Conservation (phyloP, 2,113 vertebrate genomes). For the Antechinus flavipes region DNA sequence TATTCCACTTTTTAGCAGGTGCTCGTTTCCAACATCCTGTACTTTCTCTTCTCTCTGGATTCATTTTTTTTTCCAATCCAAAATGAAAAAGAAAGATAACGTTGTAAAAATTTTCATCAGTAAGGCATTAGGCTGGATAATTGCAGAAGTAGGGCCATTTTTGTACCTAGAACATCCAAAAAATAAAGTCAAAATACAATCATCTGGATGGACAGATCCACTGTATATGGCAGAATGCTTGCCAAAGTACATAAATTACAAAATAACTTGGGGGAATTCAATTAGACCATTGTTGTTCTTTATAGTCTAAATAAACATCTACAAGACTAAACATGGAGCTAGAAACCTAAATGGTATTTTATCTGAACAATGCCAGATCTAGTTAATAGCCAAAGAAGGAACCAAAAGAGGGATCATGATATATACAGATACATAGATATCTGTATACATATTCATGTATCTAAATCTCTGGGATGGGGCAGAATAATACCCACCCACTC, state of each 20-base stretch:
- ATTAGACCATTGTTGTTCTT: constrained; percentile 60
- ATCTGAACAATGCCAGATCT: constrained; percentile 54
- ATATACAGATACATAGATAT: constrained; percentile 3
- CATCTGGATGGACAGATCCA: constrained; percentile 54
- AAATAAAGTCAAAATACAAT: constrained; percentile 70
- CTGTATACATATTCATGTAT: neutral
- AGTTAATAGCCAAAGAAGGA: constrained; percentile 73
- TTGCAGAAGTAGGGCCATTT: constrained; percentile 88
- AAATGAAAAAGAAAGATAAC: constrained; percentile 82
- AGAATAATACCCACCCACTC: neutral
- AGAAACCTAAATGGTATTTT: constrained; percentile 73
- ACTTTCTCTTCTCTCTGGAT: constrained; percentile 85
- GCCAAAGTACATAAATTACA: constrained; percentile 51
- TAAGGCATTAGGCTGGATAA: constrained; percentile 86
- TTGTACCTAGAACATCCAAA: constrained; percentile 87
- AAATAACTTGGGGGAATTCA: constrained; percentile 64
- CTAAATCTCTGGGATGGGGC: neutral
- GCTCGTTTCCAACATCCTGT: constrained; percentile 83
- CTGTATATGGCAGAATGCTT: constrained; percentile 57
- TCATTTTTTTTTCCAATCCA: constrained; percentile 91
- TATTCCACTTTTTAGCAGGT: constrained; percentile 84
- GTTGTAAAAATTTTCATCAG: constrained; percentile 85
- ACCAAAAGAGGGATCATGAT: constrained; percentile 69
- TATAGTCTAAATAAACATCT: constrained; percentile 72
- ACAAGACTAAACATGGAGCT: constrained; percentile 71